Conservation (phyloP, 1,140 invertebrate genomes). For the Acromyrmex charruanus region DNA sequence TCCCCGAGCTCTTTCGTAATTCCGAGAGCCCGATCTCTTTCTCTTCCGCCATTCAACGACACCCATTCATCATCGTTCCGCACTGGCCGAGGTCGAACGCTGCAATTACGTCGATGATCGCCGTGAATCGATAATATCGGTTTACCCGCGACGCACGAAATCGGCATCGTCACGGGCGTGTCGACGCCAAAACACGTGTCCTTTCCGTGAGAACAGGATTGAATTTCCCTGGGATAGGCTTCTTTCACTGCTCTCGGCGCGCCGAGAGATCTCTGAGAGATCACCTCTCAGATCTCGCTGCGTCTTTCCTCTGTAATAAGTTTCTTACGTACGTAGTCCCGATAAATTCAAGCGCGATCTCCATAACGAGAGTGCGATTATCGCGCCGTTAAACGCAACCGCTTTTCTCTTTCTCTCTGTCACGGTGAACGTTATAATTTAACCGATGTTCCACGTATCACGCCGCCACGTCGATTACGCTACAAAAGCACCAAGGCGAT, state of each 20-base stretch:
- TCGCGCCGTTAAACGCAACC: constrained; percentile 78
- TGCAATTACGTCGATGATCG: constrained; percentile 58
- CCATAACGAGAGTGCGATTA: constrained; percentile 76
- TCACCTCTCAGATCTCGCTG: background rate
- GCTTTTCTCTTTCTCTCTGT: constrained; percentile 55
- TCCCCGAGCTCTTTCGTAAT: constrained; percentile 36
- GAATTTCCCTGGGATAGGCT: background rate
- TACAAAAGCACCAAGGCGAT: constrained; percentile 66
- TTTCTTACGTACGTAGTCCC: background rate
- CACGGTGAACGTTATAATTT: constrained; percentile 80
- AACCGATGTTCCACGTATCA: constrained; percentile 58
- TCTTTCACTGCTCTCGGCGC: background rate
- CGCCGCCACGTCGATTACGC: constrained; percentile 69
- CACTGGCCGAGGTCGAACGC: constrained; percentile 26
- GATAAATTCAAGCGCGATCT: constrained; percentile 25
- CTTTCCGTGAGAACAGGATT: constrained; percentile 10
- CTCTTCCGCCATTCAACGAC: constrained; percentile 55
- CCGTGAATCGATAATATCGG: constrained; percentile 64
- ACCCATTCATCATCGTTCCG: constrained; percentile 54
- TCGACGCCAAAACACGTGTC: background rate
- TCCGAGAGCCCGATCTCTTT: constrained; percentile 52
- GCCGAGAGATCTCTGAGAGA: background rate
- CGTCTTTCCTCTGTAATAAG: constrained; percentile 2
- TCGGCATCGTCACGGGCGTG: constrained; percentile 21
- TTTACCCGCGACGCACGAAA: constrained; percentile 15